Percentiles rank a stretch among this genome's conserved stretches.
Evolutionary conservation across 30 jellyfish, hydroid and myxozoan genomes (phyloP).

Genomic region (Calvadosia cruxmelitensis): DNA sequence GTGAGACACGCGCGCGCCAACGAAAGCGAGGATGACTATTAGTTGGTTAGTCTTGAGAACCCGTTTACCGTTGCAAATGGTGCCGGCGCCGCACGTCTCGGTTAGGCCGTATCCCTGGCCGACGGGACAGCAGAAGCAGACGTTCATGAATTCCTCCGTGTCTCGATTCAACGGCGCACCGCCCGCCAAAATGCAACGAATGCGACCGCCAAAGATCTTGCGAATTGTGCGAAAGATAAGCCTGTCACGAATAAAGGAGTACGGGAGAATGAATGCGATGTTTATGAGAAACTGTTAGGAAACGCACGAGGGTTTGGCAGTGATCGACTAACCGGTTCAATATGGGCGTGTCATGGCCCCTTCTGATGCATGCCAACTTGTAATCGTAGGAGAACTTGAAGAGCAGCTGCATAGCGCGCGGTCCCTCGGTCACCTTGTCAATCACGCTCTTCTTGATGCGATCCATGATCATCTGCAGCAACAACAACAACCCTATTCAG

Average conservation of each 20-base stretch:
- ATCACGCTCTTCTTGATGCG: slow-evolving; percentile 68
- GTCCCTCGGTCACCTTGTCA: slow-evolving; percentile 78
- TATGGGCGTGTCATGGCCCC: slow-evolving; percentile 84
- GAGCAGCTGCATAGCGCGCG: slow-evolving; percentile 40
- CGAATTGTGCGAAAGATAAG: slow-evolving; percentile 65
- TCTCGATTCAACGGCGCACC: slow-evolving; percentile 99
- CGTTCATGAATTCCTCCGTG: slow-evolving; percentile 93
- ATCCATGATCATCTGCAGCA: slow-evolving; percentile 94
- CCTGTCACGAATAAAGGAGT: slow-evolving; percentile 23
- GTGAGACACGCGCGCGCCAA: background rate
- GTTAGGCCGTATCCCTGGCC: slow-evolving; percentile 98
- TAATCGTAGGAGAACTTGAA: slow-evolving; percentile 71
- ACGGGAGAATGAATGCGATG: background rate
- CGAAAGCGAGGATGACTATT: background rate
- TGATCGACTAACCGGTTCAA: slow-evolving; percentile 72
- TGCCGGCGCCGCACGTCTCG: slow-evolving; percentile 94
- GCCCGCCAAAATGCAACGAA: slow-evolving; percentile 74
- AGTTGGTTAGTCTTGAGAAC: background rate
- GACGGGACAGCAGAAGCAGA: slow-evolving; percentile 95
- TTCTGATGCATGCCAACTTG: slow-evolving; percentile 41
- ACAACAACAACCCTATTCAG: no score
- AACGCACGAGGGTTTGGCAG: slow-evolving; percentile 95
- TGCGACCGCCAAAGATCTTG: slow-evolving; percentile 76
- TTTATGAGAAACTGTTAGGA: no score
- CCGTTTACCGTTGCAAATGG: slow-evolving; percentile 55